phyloP scores from a whole-genome alignment of 2,797 vertebrate species.

The Onychomys arenicola region DNA sequence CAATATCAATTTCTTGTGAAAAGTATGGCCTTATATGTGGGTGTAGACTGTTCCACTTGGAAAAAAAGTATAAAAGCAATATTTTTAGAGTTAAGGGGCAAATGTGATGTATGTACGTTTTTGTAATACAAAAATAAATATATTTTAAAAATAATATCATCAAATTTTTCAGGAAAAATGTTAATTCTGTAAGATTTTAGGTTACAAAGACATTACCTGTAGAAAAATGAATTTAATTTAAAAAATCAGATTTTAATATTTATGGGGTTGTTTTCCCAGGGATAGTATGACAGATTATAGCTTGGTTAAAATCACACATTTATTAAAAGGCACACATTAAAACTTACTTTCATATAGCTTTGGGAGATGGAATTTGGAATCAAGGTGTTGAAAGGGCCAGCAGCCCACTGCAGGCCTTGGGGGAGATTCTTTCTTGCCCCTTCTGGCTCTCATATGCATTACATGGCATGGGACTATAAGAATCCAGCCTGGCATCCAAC shows the following conservation, averaged over 20 bases:
- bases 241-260: neutral
- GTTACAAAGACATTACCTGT: neutral
- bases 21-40: neutral
- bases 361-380: neutral
- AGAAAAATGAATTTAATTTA: neutral
- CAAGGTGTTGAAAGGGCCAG: neutral
- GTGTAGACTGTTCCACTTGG: neutral
- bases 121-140: neutral
- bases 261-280: neutral
- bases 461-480: neutral
- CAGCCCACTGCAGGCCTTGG: neutral
- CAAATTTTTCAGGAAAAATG: neutral
- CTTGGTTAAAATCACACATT: neutral
- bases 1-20: neutral
- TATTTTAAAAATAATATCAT: neutral
- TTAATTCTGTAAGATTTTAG: neutral
- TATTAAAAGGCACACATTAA: neutral
- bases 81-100: neutral
- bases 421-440: neutral
- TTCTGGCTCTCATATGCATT: fast-evolving
- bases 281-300: neutral
- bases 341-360: neutral
- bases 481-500: neutral
- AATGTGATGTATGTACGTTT: neutral
- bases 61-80: neutral